Conservation (phyloP, 1,140 invertebrate genomes). For the Drosophila rhopaloa region DNA sequence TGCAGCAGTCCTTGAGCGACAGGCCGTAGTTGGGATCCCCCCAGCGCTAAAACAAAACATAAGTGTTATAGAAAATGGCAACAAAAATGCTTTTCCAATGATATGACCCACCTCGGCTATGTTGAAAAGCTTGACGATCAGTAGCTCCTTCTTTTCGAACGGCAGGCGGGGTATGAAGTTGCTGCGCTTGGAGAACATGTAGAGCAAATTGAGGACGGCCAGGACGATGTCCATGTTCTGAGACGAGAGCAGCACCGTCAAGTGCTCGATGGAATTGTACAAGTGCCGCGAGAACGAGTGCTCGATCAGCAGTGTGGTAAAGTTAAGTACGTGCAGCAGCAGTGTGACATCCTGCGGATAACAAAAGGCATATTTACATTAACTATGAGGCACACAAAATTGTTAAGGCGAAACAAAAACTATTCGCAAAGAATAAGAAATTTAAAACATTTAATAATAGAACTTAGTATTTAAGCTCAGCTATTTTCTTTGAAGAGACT, state of each 20-base stretch:
- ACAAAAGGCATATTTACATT: background rate
- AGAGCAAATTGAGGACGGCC: conserved; percentile 93
- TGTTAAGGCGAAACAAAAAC: background rate
- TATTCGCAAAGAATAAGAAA: too few species aligned
- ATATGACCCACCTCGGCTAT: conserved; percentile 90
- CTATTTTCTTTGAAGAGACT: too few species aligned
- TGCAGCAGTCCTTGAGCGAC: conserved; percentile 78
- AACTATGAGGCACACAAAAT: too few species aligned
- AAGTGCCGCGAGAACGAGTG: conserved; percentile 95
- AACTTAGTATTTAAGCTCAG: background rate
- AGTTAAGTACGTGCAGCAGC: conserved; percentile 91
- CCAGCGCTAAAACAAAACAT: conserved; percentile 61
- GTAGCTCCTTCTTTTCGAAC: conserved; percentile 90
- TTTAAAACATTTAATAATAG: background rate
- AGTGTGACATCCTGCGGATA: conserved; percentile 89
- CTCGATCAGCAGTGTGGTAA: conserved; percentile 94
- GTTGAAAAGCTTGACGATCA: conserved; percentile 91
- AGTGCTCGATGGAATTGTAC: conserved; percentile 96
- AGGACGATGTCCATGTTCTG: conserved; percentile 95
- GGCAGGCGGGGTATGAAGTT: conserved; percentile 94
- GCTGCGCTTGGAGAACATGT: conserved; percentile 96
- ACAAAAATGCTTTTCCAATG: background rate
- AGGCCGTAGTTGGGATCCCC: conserved; percentile 79
- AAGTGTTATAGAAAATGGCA: conserved; percentile 15
- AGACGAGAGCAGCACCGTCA: conserved; percentile 92